Evolutionary conservation across 2,113 vertebrate genomes (phyloP), one percentile per base, ranked within the genome.

Genomic region (Misgurnus mizolepis): DNA sequence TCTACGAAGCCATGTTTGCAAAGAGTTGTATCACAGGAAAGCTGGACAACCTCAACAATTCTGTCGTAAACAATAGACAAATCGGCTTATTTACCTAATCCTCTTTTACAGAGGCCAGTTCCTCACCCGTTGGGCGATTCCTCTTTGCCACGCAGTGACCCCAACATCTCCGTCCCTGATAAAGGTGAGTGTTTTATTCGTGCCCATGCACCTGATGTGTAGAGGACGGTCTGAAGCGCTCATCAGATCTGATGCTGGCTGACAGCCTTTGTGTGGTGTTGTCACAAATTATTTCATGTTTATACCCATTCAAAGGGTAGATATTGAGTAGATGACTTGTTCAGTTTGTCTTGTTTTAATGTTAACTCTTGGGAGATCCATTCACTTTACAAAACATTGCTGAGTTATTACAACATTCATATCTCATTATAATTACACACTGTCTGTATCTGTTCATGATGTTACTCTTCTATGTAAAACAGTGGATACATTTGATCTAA

Each of bases 141-240:
- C 72, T 94, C 94, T 87, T 90, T 96, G 90, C 97, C 97, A 2
- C 92, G 96, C 85, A 98, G 96, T 82, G 96, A 99, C 87, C 96
- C 97, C 69, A 98, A 90, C 91, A 93, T 98, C 79, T 96, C 96
- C 0, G 89, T 91, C 8, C 93, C 97, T 18, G 97, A 99, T 76
- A 99, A 98, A 96, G 96, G 98, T 98, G 87, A 88, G 75, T 66
- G 53, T 5, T 56, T 56, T 17, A 58, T 58, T 12, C 22, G 71
- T 68, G 14, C 45, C 73, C 64, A 14, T 18, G 18, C 4, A 53
- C 65, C 15, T 9, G 34, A 43, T 61, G 45, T 70, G 58, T 39
- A 55, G 61, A 79, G 56, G 49, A 15, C 41, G 72, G 45, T 76
- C 68, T 40, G 53, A 34, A 65, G 50, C 18, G 72, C 41, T n/a